Conservation (phyloP, 1,140 invertebrate genomes). For the Zeugodacus cucurbitae region DNA sequence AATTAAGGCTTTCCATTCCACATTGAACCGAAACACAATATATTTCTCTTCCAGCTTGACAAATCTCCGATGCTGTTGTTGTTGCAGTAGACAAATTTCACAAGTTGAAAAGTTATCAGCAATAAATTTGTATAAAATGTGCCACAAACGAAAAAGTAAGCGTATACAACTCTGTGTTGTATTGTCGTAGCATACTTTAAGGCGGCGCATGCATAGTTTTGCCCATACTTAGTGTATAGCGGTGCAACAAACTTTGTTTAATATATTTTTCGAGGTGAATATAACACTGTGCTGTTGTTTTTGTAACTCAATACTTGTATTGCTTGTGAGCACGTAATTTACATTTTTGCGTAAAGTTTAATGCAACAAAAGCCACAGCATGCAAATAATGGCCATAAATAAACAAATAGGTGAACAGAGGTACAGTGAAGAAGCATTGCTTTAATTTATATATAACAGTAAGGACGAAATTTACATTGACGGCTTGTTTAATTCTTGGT, state of each 20-base stretch:
- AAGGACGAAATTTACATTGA: too few species aligned
- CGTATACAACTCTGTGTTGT: not conserved
- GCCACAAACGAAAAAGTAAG: not conserved
- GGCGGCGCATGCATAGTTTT: not conserved
- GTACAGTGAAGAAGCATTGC: not conserved
- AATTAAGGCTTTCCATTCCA: not conserved
- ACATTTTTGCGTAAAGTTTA: not conserved
- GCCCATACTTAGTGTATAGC: not conserved
- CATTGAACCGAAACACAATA: not conserved
- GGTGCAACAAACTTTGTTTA: not conserved
- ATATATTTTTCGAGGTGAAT: not conserved
- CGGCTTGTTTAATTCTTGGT: too few species aligned
- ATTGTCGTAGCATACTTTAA: not conserved
- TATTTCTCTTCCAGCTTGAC: not conserved
- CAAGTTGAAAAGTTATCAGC: constrained; percentile 30
- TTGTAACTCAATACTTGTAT: not conserved
- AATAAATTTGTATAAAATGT: constrained; percentile 23
- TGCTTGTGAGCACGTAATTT: not conserved
- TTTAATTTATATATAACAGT: too few species aligned
- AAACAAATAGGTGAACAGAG: not conserved
- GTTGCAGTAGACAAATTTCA: constrained; percentile 7
- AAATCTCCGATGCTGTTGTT: not conserved
- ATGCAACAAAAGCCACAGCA: not conserved
- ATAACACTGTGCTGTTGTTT: not conserved
- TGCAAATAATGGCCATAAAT: not conserved